Evolutionary conservation across 2,797 vertebrate species (phyloP).

Genomic region (Myripristis murdjan): DNA sequence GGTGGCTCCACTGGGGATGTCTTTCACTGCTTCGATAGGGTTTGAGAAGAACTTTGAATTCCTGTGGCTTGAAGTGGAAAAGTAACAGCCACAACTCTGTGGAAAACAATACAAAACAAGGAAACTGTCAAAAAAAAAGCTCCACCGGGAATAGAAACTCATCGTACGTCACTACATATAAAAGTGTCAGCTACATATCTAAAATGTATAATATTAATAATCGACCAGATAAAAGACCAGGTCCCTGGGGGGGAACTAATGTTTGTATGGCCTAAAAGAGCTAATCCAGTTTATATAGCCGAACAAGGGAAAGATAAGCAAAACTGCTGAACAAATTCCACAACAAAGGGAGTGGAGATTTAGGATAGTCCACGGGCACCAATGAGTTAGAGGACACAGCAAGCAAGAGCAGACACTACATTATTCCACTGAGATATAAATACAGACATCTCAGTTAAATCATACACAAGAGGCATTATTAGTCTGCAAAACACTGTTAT

Average conservation of each 20-base stretch:
- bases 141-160: background rate
- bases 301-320: slow-evolving; percentile 43
- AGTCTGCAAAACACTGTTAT: too few relatives aligned
- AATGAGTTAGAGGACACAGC: slow-evolving; percentile 13
- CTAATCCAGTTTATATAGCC: slow-evolving; percentile 38
- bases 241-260: slow-evolving; percentile 8
- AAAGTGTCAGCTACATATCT: background rate
- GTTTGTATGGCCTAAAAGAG: slow-evolving; percentile 23
- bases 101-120: slow-evolving; percentile 4
- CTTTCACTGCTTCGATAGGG: slow-evolving; percentile 92
- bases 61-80: slow-evolving; percentile 88
- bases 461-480: background rate
- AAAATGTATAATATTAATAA: background rate
- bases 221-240: background rate
- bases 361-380: slow-evolving; percentile 6
- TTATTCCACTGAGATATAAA: background rate
- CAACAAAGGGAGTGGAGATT: slow-evolving; percentile 51
- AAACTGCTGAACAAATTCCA: slow-evolving; percentile 47
- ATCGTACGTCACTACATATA: background rate
- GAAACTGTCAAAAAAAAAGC: background rate
- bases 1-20: slow-evolving; percentile 92
- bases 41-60: slow-evolving; percentile 90
- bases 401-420: background rate
- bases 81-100: slow-evolving; percentile 87
- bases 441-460: background rate